Percentiles rank a stretch among this genome's conserved stretches.
These are phyloP conservation scores for Phenacoccus solenopsis DNA, from an alignment of 1,140 invertebrate species.

Conservation along the genomic window DNA sequence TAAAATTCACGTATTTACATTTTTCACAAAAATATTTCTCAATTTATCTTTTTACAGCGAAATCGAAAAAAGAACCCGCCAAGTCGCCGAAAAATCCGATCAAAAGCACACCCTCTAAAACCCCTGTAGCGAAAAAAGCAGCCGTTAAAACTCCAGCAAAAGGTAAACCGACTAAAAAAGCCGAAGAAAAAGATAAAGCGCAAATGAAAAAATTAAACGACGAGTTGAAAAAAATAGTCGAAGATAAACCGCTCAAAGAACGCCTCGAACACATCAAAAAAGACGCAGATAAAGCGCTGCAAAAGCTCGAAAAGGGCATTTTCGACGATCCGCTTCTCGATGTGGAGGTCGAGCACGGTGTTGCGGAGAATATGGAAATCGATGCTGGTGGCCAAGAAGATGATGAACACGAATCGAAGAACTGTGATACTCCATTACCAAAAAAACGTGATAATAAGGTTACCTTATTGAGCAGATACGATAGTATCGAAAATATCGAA, in stretches of 20 bases:
- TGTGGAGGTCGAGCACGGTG: too few species aligned
- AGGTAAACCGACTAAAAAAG: background rate
- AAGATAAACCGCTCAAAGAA: background rate
- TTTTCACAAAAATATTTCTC: background rate
- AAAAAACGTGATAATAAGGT: too few species aligned
- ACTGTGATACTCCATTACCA: too few species aligned
- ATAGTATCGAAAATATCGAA: background rate
- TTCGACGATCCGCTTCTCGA: too few species aligned
- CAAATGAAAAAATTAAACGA: background rate
- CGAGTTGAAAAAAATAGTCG: background rate
- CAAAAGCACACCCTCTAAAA: conserved; percentile 20
- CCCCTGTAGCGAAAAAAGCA: conserved; percentile 9
- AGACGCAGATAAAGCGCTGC: background rate
- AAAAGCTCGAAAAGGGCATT: too few species aligned
- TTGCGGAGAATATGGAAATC: too few species aligned
- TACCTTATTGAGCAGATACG: too few species aligned
- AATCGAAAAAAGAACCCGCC: conserved; percentile 43
- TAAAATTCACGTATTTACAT: background rate
- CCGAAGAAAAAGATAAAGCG: background rate
- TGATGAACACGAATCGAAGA: too few species aligned
- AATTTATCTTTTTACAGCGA: conserved; percentile 29
- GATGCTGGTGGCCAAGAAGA: too few species aligned
- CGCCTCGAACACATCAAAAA: background rate
- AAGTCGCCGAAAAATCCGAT: conserved; percentile 20
- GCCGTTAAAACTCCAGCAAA: background rate